phyloP scores from a whole-genome alignment of 2,888 invertebrate species.

The Muschampia plurimacula region DNA sequence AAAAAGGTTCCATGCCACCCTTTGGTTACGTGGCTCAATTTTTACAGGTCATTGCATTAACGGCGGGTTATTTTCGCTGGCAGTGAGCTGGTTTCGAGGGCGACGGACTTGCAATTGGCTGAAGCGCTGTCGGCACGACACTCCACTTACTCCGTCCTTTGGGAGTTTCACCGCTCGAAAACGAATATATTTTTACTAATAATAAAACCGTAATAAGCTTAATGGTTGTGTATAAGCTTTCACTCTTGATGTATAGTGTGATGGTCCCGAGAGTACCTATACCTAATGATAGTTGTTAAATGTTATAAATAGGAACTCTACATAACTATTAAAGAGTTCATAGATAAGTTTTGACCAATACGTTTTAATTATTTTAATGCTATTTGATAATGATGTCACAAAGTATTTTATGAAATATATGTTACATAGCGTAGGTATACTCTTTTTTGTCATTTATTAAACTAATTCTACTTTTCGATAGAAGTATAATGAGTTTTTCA shows the following conservation, averaged over 20 bases:
- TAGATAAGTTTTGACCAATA: too few relatives aligned
- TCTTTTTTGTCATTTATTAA: too few relatives aligned
- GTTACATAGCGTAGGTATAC: too few relatives aligned
- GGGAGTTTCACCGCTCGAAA: slow-evolving; percentile 9
- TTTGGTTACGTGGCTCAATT: slow-evolving; percentile 22
- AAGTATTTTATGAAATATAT: too few relatives aligned
- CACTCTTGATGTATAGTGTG: background rate
- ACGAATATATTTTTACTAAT: slow-evolving; percentile 16
- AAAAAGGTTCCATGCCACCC: slow-evolving; percentile 13
- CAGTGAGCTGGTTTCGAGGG: background rate
- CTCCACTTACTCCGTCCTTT: slow-evolving; percentile 15
- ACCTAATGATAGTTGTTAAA: background rate
- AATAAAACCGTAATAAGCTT: slow-evolving; percentile 3
- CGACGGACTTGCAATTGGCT: slow-evolving; percentile 18
- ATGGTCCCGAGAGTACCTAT: background rate
- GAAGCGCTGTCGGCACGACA: slow-evolving; percentile 8
- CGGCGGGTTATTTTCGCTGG: slow-evolving; percentile 24
- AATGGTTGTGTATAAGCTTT: background rate
- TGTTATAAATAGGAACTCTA: background rate
- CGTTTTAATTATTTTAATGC: too few relatives aligned
- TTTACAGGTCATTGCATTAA: slow-evolving; percentile 30
- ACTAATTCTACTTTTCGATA: too few relatives aligned
- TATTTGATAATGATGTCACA: background rate
- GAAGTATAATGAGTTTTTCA: too few relatives aligned
- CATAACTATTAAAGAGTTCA: background rate